Evolutionary conservation across 2,113 vertebrate species (phyloP).

Genomic region (Melozone crissalis): DNA sequence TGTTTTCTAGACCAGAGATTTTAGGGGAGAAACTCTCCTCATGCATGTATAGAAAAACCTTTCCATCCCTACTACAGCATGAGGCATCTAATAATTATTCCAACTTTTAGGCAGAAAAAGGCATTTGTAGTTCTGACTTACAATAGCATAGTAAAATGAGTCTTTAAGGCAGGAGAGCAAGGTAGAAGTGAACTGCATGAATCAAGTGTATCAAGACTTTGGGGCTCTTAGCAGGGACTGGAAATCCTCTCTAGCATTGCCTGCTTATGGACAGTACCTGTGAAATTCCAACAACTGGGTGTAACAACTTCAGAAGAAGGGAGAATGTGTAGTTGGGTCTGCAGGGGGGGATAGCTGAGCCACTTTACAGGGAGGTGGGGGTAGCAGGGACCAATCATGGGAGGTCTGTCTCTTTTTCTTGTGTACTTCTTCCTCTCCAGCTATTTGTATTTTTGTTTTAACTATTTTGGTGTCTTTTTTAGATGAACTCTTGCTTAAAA

Average conservation of each 20-base stretch:
- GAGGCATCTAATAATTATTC: neutral
- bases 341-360: neutral
- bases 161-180: neutral
- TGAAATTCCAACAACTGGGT: neutral
- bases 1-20: neutral
- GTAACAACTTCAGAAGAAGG: neutral
- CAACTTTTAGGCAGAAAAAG: neutral
- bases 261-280: neutral
- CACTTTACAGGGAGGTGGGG: neutral
- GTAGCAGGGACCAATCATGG: neutral
- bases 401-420: neutral
- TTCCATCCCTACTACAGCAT: neutral
- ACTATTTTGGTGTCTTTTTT: neutral
- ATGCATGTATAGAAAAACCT: neutral
- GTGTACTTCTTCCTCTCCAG: neutral
- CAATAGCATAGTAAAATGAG: neutral
- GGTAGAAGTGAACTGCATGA: neutral
- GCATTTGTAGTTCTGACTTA: neutral
- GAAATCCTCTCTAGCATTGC: neutral
- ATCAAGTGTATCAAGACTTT: neutral
- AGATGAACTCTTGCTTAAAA: constrained; percentile 98
- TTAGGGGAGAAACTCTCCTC: neutral
- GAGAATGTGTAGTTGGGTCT: neutral
- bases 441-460: neutral
- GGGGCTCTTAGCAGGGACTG: neutral